Evolutionary conservation across 2,888 invertebrate species (phyloP).

Genomic region (Cheilosia pagana): DNA sequence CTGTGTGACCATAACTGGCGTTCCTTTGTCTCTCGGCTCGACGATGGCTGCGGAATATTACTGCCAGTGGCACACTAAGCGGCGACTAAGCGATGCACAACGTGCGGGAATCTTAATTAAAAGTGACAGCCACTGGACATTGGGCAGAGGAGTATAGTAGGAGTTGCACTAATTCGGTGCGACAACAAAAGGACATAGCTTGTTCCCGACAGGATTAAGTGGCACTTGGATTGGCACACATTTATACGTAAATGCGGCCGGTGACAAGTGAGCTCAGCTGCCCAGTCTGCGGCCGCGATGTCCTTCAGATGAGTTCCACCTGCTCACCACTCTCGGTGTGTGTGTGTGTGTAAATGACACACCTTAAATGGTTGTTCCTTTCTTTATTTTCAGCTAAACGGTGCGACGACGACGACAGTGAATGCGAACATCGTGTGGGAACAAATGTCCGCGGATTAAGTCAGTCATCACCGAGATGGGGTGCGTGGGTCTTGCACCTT

Average conservation of each 20-base stretch:
- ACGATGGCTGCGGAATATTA: conserved; percentile 1
- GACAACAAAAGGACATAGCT: conserved; percentile 69
- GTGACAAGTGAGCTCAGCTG: conserved; percentile 53
- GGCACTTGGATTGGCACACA: conserved; percentile 62
- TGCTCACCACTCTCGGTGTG: conserved; percentile 28
- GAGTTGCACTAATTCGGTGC: conserved; percentile 60
- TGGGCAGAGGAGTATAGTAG: conserved; percentile 35
- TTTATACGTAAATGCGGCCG: conserved; percentile 10
- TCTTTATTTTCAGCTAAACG: conserved; percentile 53
- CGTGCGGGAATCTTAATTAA: conserved; percentile 63
- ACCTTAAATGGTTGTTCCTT: conserved; percentile 64
- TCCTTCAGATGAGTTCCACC: conserved; percentile 64
- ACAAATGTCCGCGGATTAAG: conserved; percentile 69
- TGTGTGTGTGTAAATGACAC: conserved; percentile 67
- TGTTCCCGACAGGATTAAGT: conserved; percentile 57
- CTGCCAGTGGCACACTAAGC: not conserved
- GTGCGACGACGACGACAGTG: conserved; percentile 22
- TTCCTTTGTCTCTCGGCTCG: conserved; percentile 54
- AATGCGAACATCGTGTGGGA: conserved; percentile 56
- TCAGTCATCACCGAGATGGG: conserved; percentile 49
- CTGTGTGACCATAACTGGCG: conserved; percentile 60
- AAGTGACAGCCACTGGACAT: conserved; percentile 43
- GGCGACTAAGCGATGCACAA: conserved; percentile 39
- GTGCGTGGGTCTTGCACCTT: conserved; percentile 74
- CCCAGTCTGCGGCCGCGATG: conserved; percentile 8